phyloP scores from a whole-genome alignment of 2,888 invertebrate genomes.

The Troides oblongomaculatus region DNA sequence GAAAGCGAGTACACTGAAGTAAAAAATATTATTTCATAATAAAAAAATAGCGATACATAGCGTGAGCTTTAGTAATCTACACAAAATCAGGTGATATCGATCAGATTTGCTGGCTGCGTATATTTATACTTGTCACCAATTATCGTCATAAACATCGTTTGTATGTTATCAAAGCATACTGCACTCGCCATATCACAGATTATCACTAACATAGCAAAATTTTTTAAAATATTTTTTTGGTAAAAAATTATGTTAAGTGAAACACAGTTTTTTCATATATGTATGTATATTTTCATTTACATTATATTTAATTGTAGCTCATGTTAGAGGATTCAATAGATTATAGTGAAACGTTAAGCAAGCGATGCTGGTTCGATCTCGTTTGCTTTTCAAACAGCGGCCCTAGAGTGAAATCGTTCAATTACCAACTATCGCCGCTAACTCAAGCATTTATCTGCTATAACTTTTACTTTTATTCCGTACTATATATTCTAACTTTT shows the following conservation, averaged over 20 bases:
- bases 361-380: not conserved
- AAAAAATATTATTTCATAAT: not conserved
- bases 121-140: too few relatives aligned
- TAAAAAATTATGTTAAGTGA: too few relatives aligned
- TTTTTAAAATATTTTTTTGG: too few relatives aligned
- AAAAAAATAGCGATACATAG: not conserved
- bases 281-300: not conserved
- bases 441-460: constrained; percentile 4
- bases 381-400: not conserved
- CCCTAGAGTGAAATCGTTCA: constrained; percentile 21
- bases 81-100: too few relatives aligned
- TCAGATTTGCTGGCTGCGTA: too few relatives aligned
- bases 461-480: constrained; percentile 12
- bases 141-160: too few relatives aligned
- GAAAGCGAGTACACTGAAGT: not conserved
- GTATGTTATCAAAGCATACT: too few relatives aligned
- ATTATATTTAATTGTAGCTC: not conserved
- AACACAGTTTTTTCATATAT: not conserved
- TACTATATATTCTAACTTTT: too few relatives aligned
- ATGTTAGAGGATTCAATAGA: not conserved
- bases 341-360: constrained; percentile 13
- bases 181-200: too few relatives aligned
- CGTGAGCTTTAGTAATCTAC: too few relatives aligned
- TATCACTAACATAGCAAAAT: too few relatives aligned
- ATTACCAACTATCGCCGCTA: constrained; percentile 2